phyloP scores from a whole-genome alignment of 1,140 invertebrate species.

The Maconellicoccus hirsutus region DNA sequence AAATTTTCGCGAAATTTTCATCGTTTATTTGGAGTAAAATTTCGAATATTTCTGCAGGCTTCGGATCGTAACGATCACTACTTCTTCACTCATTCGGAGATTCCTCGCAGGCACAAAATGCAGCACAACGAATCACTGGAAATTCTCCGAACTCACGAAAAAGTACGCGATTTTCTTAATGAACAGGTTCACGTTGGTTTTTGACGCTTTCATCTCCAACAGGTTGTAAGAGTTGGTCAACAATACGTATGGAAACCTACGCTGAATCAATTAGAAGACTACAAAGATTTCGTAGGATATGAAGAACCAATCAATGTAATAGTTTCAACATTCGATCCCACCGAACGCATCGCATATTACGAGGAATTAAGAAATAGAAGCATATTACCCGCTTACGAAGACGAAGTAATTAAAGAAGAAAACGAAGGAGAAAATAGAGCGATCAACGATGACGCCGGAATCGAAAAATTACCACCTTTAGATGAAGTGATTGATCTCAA shows the following conservation, averaged over 20 bases:
- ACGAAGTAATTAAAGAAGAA: background rate
- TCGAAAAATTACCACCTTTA: background rate
- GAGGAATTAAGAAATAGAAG: background rate
- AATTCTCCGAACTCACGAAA: background rate
- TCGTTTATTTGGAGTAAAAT: no score
- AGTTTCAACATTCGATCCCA: background rate
- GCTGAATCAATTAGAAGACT: background rate
- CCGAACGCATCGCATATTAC: background rate
- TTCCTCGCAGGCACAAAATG: background rate
- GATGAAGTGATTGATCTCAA: background rate
- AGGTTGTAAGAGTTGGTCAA: background rate
- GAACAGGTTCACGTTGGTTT: no score
- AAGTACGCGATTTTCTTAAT: no score
- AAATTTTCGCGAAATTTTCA: background rate
- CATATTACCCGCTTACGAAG: background rate
- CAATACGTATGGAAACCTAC: background rate
- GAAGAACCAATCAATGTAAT: background rate
- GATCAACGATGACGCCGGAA: no score
- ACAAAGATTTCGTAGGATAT: background rate
- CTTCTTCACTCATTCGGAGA: background rate
- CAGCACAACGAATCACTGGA: background rate
- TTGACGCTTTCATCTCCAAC: background rate
- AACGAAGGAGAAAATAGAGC: background rate
- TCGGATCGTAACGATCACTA: background rate
- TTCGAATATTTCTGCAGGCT: background rate